phyloP scores from a whole-genome alignment of 2,888 invertebrate species.

The Andrena trimmerana region DNA sequence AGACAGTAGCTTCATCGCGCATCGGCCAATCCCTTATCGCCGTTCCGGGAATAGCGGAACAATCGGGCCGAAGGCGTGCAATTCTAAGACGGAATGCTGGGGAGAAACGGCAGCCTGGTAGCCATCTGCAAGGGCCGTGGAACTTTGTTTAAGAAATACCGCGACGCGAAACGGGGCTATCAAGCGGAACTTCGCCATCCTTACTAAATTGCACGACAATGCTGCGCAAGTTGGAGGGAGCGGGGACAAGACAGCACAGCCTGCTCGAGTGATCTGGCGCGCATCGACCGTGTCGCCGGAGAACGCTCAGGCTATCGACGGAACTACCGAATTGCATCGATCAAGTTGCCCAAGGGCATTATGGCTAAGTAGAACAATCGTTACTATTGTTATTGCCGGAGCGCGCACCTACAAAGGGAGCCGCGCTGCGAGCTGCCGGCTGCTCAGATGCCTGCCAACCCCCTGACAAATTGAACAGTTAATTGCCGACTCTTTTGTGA shows the following conservation, averaged over 20 bases:
- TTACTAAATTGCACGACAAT: conserved; percentile 38
- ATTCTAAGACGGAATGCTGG: not conserved
- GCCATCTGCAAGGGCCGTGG: conserved; percentile 7
- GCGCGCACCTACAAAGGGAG: not conserved
- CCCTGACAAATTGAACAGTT: not conserved
- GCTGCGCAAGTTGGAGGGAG: not conserved
- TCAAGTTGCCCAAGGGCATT: not conserved
- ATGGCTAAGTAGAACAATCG: conserved; percentile 19
- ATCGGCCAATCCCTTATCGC: not conserved
- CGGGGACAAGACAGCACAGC: conserved; percentile 14
- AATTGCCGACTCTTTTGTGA: not conserved
- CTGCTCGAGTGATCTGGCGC: conserved; percentile 15
- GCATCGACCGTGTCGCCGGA: conserved; percentile 21
- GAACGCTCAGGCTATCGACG: conserved; percentile 13
- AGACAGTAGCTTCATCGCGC: too few species aligned
- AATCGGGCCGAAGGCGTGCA: not conserved
- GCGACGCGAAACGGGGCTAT: conserved; percentile 17
- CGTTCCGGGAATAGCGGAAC: not conserved
- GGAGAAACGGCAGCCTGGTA: conserved; percentile 2
- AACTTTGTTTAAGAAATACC: conserved; percentile 47
- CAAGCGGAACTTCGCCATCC: conserved; percentile 23
- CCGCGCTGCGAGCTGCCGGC: not conserved
- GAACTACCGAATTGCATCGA: conserved; percentile 1
- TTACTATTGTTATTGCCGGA: conserved; percentile 2
- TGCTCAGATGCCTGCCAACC: not conserved